Base-by-base conservation (phyloP, 2,797 vertebrate species). In the Linurgus olivaceus region DNA sequence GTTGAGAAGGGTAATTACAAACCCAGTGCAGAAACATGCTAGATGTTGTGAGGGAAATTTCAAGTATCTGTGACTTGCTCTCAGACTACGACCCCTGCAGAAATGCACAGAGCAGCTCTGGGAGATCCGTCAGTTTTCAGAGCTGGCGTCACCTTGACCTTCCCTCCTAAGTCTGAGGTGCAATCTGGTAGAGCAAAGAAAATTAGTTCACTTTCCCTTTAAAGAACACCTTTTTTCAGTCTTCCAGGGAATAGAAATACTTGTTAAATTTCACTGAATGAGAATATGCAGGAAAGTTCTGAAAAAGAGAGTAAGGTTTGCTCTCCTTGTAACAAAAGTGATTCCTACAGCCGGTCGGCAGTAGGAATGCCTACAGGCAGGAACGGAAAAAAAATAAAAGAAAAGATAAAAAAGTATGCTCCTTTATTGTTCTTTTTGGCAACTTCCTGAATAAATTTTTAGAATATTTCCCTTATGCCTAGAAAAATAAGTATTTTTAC, bases 331-430 rank as follows among this genome's bases (percentile, higher is more conserved):
- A 85, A 86, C 3, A 7, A 37, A 74, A 88, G n/a, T 70, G 2
- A 61, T 71, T 61, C 16, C 3, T 59, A 21, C 0, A 1, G 33
- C 14, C 16, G 31, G 35, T 28, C 25, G 12, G 57, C 57, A 28
- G 35, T 38, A 59, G 35, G 24, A 58, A 26, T 37, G 57, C 17
- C n/a, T 58, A 58, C 57, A 58, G 13, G 8, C 47, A 84, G 26
- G 17, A 33, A 65, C 44, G 48, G 45, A 9, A 54, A 35, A 29
- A 25, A 10, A 9, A 2, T 13, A 8, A 23, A 9, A 29, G 4
- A 26, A 40, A 44, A 33, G 12, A 8, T 1, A 5, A 7, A 17
- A 14, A 18, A 2, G 4, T 11, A 6, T 2, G 6, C 2, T 61
- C 10, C 72, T 51, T 45, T 74, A 26, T 13, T 58, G 4, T 35